Evolutionary conservation across 2,888 invertebrate genomes (phyloP), one percentile per base, ranked within the genome.

Genomic region (Chrysodeixis includens): DNA sequence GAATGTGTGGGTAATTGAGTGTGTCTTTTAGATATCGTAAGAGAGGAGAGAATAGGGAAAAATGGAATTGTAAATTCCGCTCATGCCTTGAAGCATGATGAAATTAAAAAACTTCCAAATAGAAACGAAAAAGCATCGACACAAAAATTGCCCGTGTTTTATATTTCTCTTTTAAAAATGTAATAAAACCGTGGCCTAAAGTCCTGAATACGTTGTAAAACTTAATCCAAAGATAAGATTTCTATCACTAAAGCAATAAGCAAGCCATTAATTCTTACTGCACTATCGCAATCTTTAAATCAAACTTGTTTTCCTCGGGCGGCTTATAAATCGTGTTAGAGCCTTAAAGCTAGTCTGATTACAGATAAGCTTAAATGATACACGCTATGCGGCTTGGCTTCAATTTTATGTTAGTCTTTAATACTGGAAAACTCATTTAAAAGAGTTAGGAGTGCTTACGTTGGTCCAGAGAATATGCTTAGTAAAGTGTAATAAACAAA

Each of bases 361-460:
- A 22, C 32, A 69, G 76, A 76, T 76, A 66, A 79, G 64, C 60
- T 68, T 63, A 51, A 78, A 60, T 56, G 68, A 71, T 76, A 72
- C 72, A 71, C 69, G 72, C 79, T 60, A 76, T 44, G n/a, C 32
- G 26, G 52, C 44, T 52, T 8, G 30, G 30, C 46, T 54, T 9
- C 6, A n/a, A 54, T 61, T 20, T 30, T 14, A 18, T 14, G 40
- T 3, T 30, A 20, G 30, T n/a, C 26, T 9, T 22, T 58, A 30
- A 0, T 44, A 22, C 16, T 26, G 5, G 5, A 20, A 20, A 49
- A 18, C 20, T 20, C 8, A n/a, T 40, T 40, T 40, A n/a, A n/a
- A 40, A 40, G n/a, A 14, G 5, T 4, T 6, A 5, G 4, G 0
- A n/a, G 40, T n/a, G 14, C 2, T 40, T n/a, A 40, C n/a, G 14